Evolutionary conservation across 35 echinoderm and acorn worm species (phyloP).

Genomic region (Apostichopus californicus): DNA sequence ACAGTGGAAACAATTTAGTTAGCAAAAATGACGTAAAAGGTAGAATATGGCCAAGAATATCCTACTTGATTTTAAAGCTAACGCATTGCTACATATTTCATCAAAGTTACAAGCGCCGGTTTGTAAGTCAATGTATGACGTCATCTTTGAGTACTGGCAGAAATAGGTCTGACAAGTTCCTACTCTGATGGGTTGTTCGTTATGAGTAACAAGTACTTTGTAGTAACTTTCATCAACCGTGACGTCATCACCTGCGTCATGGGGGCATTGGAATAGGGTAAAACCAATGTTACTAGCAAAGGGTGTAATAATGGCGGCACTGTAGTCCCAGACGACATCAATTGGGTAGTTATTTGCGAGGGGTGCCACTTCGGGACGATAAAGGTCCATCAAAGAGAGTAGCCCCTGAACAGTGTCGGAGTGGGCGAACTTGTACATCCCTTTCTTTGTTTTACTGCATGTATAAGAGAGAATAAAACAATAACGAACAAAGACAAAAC

Average conservation of each 20-base stretch:
- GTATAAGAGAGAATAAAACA: neutral
- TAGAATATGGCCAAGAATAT: no score
- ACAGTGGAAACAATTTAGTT: no score
- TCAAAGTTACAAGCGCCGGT: no score
- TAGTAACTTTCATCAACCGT: neutral
- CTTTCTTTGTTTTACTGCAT: conserved; percentile 27
- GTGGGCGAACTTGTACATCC: conserved; percentile 61
- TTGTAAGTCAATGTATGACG: no score
- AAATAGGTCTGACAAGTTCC: no score
- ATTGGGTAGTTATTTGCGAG: neutral
- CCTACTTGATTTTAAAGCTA: no score
- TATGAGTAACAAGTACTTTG: no score
- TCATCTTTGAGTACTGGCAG: no score
- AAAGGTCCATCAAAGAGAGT: conserved; percentile 11
- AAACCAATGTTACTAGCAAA: conserved; percentile 59
- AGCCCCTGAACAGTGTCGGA: conserved; percentile 46
- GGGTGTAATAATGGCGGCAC: conserved; percentile 18
- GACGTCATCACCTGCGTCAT: neutral
- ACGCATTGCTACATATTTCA: no score
- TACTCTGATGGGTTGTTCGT: no score
- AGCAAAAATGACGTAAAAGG: no score
- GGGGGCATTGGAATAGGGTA: conserved; percentile 32
- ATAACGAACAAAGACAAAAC: neutral
- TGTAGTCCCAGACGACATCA: conserved; percentile 8
- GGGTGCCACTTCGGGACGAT: neutral